These are phyloP conservation scores for Drepana falcataria DNA, from an alignment of 2,888 invertebrate genomes.

Conservation along the genomic window DNA sequence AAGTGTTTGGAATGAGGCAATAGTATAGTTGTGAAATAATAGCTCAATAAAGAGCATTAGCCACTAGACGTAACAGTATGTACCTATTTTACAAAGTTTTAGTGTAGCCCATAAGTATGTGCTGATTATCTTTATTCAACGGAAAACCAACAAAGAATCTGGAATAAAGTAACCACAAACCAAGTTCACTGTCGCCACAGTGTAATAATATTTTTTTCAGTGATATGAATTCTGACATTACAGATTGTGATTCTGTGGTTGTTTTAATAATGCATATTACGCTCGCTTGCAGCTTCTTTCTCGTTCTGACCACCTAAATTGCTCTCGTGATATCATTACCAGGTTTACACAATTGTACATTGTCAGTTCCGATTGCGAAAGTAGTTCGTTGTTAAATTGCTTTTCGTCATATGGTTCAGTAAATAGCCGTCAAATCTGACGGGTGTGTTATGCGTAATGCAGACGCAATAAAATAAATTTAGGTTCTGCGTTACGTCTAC, in stretches of 20 bases:
- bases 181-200: too few relatives aligned
- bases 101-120: not conserved
- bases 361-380: slow-evolving; percentile 64
- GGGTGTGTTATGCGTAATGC: slow-evolving; percentile 33
- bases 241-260: slow-evolving; percentile 22
- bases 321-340: slow-evolving; percentile 52
- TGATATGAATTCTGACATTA: too few relatives aligned
- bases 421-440: slow-evolving; percentile 48
- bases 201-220: too few relatives aligned
- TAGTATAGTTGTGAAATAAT: not conserved
- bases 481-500: slow-evolving; percentile 21
- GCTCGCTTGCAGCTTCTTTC: slow-evolving; percentile 27
- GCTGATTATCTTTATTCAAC: too few relatives aligned
- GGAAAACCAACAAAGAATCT: too few relatives aligned
- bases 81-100: not conserved
- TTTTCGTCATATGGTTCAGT: slow-evolving; percentile 64
- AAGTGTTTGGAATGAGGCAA: slow-evolving; percentile 13
- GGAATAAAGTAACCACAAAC: too few relatives aligned
- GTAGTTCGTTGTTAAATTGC: slow-evolving; percentile 62
- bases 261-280: slow-evolving; percentile 19
- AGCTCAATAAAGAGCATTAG: not conserved
- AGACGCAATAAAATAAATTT: slow-evolving; percentile 16
- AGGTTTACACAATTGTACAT: slow-evolving; percentile 65
- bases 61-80: not conserved
- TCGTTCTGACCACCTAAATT: slow-evolving; percentile 30